Base-by-base conservation (phyloP, 1,140 invertebrate species). In the Dysdera silvatica region DNA sequence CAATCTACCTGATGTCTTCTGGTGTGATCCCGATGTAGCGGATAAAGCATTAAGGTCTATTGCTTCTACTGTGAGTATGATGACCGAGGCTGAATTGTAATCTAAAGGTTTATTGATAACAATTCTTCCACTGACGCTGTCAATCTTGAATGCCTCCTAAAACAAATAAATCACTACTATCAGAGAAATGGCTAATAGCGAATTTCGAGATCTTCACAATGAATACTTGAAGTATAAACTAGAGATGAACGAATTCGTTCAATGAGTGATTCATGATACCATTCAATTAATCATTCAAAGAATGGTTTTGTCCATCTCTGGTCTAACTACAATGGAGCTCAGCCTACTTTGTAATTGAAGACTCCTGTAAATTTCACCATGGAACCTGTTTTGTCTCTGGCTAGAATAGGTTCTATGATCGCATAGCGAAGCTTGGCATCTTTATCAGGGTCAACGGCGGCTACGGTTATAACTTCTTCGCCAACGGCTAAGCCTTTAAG, bases 381-480 rank as follows among this genome's bases (percentile, higher is more conserved):
- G 0, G 66, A 54, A 7, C 87, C 88, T 3, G 87, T 84, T 71
- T 87, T 87, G 54, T 88, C 86, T 7, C 85, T 79, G 0, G 86
- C 86, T 70, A 79, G 81, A 0, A 87, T 82, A 0, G 84, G 83
- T 43, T 87, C 83, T 3, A 82, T 76, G 29, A 90, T 78, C 12
- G 80, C 81, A 67, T 86, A 91, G 66, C 84, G 80, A 2, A 91
- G 72, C 29, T 83, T 77, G 0, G 87, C 79, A 70, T 85, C 81
- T 0, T 81, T 71, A 73, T 91, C 88, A 4, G 83, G 83, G 72
- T 91, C 88, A 5, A 75, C 76, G 1, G 88, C 88, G 24, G 69
- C 70, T 2, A 88, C 80, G 60, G 77, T 82, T 12, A 87, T 71
- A 0, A 91, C 82, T 29, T 58, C 55, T 24, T 63, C 55, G 0